Conservation (phyloP, 2,797 vertebrate species). For the Pristis pectinata region DNA sequence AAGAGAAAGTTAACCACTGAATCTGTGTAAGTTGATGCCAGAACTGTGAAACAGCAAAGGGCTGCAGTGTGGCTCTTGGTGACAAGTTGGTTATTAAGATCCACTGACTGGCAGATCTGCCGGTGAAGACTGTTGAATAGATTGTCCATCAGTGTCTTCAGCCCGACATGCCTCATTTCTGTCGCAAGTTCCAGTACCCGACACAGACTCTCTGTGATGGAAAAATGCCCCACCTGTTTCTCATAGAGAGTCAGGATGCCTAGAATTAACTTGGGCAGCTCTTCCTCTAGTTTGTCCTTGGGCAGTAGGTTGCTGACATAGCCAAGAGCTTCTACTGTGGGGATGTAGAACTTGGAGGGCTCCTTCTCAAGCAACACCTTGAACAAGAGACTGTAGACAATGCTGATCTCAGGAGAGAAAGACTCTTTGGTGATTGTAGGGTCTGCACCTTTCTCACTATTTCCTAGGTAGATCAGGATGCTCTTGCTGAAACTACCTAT, state of each 20-base stretch:
- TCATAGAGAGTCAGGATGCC: not conserved
- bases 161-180: not conserved
- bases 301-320: not conserved
- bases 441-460: not conserved
- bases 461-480: conserved; percentile 11
- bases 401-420: not conserved
- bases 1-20: not conserved
- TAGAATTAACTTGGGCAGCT: conserved; percentile 17
- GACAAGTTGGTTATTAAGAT: not conserved
- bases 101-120: conserved; percentile 17
- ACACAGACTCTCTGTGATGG: not conserved
- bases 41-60: conserved; percentile 22
- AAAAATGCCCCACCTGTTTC: not conserved
- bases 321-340: conserved; percentile 24
- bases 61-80: not conserved
- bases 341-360: not conserved
- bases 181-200: not conserved
- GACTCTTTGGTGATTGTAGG: not conserved
- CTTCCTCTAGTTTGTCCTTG: conserved; percentile 16
- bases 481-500: conserved; percentile 15
- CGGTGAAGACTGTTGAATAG: conserved; percentile 3
- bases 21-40: not conserved
- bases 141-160: not conserved
- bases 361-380: conserved; percentile 17
- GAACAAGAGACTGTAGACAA: conserved; percentile 7